phyloP scores from a whole-genome alignment of 2,797 vertebrate species.

The Lepilemur septentrionalis region DNA sequence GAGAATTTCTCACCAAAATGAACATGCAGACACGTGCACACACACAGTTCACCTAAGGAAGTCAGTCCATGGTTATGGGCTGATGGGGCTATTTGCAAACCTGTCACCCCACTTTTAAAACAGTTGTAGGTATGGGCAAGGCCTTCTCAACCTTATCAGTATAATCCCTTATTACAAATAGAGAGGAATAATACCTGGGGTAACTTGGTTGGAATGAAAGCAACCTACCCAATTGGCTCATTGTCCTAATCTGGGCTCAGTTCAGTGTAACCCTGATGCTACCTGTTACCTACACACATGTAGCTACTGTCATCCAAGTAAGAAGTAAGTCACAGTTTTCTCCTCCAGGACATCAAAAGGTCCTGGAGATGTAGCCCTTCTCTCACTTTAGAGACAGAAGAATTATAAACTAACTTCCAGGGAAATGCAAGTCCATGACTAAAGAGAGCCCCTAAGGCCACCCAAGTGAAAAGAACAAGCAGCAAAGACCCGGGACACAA shows the following conservation, averaged over 20 bases:
- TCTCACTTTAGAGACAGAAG: background rate
- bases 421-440: background rate
- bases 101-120: background rate
- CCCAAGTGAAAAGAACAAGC: background rate
- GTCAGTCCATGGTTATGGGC: background rate
- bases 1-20: background rate
- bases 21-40: background rate
- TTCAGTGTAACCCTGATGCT: background rate
- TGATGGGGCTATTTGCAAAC: background rate
- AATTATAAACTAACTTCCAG: background rate
- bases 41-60: background rate
- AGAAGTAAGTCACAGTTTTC: background rate
- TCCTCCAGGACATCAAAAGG: background rate
- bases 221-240: background rate
- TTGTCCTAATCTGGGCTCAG: background rate
- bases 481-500: background rate
- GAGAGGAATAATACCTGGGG: background rate
- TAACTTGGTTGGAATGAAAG: background rate
- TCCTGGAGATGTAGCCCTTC: background rate
- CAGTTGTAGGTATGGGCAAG: background rate
- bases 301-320: background rate
- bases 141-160: background rate
- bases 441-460: background rate
- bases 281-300: background rate
- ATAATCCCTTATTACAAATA: too few relatives aligned